phyloP scores from a whole-genome alignment of 2,113 vertebrate genomes.

The Pituophis catenifer region DNA sequence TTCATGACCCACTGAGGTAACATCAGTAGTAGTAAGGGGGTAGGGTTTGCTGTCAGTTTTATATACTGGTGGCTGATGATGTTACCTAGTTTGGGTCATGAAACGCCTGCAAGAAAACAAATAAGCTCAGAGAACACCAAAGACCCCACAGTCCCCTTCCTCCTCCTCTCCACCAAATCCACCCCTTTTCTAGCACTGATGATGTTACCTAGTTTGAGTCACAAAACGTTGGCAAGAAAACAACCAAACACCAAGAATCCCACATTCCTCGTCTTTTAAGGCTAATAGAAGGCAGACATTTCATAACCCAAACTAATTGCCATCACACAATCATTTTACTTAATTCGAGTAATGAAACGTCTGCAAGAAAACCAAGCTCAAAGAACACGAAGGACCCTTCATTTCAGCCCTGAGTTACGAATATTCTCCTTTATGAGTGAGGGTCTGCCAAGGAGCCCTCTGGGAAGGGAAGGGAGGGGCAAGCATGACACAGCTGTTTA shows the following conservation, averaged over 20 bases:
- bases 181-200: background rate
- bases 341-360: background rate
- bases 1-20: background rate
- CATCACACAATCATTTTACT: background rate
- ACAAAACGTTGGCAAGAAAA: too few relatives aligned
- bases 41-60: background rate
- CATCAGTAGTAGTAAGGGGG: background rate
- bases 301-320: background rate
- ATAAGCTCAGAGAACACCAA: too few relatives aligned
- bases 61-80: background rate
- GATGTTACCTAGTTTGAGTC: background rate
- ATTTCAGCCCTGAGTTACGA: background rate
- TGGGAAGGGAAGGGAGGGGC: background rate
- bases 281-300: background rate
- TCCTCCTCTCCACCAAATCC: too few relatives aligned
- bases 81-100: too few relatives aligned
- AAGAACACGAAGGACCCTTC: background rate
- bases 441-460: background rate
- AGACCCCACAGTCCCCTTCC: too few relatives aligned
- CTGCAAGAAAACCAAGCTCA: background rate
- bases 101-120: too few relatives aligned
- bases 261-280: background rate
- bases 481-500: background rate
- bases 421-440: background rate
- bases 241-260: background rate